A percentile compares a stretch with the other conserved stretches of the same genome.
Conservation (phyloP, 2,888 invertebrate genomes). For the Clepsis dumicolana region DNA sequence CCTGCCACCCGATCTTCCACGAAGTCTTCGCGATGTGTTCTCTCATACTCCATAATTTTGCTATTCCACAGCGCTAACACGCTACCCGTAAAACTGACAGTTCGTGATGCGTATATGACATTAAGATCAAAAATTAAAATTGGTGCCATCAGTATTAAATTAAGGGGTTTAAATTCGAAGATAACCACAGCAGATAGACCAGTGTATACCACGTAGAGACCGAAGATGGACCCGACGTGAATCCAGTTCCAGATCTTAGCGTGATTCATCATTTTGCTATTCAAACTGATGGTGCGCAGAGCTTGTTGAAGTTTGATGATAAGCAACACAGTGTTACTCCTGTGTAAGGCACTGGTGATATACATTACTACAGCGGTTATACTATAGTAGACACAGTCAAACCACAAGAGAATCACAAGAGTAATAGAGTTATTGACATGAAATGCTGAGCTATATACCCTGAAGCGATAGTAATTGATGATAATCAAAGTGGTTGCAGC, state of each 20-base stretch:
- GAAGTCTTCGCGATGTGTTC: too few species aligned
- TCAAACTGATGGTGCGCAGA: not conserved
- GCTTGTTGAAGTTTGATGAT: not conserved
- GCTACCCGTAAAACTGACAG: too few species aligned
- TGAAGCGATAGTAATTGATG: not conserved
- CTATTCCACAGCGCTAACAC: too few species aligned
- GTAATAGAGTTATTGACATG: not conserved
- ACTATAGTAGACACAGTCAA: conserved; percentile 3
- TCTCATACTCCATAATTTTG: too few species aligned
- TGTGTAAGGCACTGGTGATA: not conserved
- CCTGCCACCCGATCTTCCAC: not conserved
- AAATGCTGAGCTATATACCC: not conserved
- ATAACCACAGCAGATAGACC: too few species aligned
- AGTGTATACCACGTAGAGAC: not conserved
- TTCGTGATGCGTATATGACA: too few species aligned
- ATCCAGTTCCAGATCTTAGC: conserved; percentile 15
- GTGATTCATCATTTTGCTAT: not conserved
- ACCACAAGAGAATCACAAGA: not conserved
- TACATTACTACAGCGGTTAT: too few species aligned
- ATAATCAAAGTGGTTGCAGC: not conserved
- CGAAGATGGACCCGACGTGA: not conserved
- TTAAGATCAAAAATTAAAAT: too few species aligned
- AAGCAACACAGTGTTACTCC: not conserved
- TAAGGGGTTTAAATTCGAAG: too few species aligned
- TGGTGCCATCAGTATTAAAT: too few species aligned